phyloP scores from a whole-genome alignment of 2,797 vertebrate genomes.

The Dicrostonyx torquatus region DNA sequence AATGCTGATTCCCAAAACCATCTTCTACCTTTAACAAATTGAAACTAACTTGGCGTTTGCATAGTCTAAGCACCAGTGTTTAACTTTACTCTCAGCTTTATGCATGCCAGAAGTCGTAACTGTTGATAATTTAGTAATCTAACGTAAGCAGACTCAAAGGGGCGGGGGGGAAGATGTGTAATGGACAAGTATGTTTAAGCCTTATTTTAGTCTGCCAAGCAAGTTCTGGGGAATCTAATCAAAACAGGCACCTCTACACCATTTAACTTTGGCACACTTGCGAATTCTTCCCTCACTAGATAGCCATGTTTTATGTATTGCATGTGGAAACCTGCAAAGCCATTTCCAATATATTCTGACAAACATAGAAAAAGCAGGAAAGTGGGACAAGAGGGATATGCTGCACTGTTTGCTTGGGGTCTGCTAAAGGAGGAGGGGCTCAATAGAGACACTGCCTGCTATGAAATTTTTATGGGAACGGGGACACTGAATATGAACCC shows the following conservation, averaged over 20 bases:
- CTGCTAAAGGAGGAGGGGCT: not conserved
- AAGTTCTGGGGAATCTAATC: not conserved
- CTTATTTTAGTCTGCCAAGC: not conserved
- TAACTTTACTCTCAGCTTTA: not conserved
- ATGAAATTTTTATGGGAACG: not conserved
- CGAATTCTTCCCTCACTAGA: not conserved
- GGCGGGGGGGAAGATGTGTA: not conserved
- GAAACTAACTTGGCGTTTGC: not conserved
- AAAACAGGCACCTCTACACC: not conserved
- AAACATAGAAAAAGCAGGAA: not conserved
- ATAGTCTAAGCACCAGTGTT: not conserved
- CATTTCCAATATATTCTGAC: not conserved
- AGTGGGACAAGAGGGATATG: not conserved
- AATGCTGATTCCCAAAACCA: not conserved
- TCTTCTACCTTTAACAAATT: not conserved
- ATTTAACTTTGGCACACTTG: constrained; percentile 1
- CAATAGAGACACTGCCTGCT: not conserved
- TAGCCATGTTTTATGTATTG: not conserved
- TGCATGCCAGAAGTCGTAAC: not conserved
- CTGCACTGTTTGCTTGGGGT: not conserved
- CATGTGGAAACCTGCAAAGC: not conserved
- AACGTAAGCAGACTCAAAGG: not conserved
- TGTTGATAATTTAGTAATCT: not conserved
- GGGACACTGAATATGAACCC: not conserved
- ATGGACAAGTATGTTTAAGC: not conserved